Percentiles rank a stretch among this genome's conserved stretches.
Evolutionary conservation across 2,797 vertebrate genomes (phyloP).

Genomic region (Danio jaintianensis): DNA sequence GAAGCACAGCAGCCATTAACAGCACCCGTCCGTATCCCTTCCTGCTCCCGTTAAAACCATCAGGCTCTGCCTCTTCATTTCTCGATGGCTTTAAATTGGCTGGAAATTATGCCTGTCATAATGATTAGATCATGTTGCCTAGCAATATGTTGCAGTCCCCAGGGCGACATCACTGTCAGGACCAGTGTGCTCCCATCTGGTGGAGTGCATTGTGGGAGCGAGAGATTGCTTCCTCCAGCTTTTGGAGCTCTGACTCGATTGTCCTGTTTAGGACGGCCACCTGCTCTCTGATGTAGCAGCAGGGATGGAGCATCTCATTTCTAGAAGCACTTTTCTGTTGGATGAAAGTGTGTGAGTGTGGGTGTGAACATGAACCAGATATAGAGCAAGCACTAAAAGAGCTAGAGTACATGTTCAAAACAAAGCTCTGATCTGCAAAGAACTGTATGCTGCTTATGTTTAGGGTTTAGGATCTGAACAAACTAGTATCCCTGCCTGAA

Average conservation of each 20-base stretch:
- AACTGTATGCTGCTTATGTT: not conserved
- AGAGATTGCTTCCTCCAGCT: constrained; percentile 56
- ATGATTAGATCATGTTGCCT: constrained; percentile 71
- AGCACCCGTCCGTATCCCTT: constrained; percentile 34
- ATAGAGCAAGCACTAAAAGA: not conserved
- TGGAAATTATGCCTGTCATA: constrained; percentile 70
- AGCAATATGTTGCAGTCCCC: constrained; percentile 60
- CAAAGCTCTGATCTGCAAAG: not conserved
- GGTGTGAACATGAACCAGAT: constrained; percentile 36
- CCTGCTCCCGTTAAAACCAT: constrained; percentile 52
- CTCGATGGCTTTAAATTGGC: constrained; percentile 67
- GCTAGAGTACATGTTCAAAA: constrained; percentile 2
- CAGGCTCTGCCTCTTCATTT: constrained; percentile 62
- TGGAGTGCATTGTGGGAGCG: constrained; percentile 60
- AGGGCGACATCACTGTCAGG: constrained; percentile 63
- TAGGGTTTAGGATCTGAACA: not conserved
- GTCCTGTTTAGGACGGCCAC: constrained; percentile 42
- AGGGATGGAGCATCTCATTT: constrained; percentile 22
- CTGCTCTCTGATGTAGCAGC: constrained; percentile 26
- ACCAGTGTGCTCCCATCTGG: constrained; percentile 70
- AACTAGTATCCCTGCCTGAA: not conserved
- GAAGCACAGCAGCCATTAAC: constrained; percentile 63
- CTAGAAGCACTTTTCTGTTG: constrained; percentile 31
- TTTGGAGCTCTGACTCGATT: constrained; percentile 51
- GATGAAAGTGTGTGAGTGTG: constrained; percentile 37